Conservation (phyloP, 2,888 invertebrate species). For the Flabesymbios commensalis region DNA sequence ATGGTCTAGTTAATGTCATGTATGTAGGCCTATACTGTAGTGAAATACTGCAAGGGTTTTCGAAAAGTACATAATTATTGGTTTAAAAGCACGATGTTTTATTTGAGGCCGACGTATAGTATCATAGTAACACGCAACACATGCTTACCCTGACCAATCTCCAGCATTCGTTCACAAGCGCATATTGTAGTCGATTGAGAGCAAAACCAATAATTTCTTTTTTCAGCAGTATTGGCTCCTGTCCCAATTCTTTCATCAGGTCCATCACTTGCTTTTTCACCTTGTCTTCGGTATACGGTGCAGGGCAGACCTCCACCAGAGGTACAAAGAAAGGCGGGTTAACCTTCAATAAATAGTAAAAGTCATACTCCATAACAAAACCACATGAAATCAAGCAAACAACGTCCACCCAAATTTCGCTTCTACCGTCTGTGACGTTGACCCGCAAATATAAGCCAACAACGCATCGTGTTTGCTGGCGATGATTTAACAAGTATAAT, state of each 20-base stretch:
- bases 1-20: too few species aligned
- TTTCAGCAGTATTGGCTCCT: slow-evolving; percentile 81
- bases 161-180: slow-evolving; percentile 90
- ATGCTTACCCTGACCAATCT: slow-evolving; percentile 70
- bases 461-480: too few species aligned
- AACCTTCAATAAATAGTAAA: slow-evolving; percentile 64
- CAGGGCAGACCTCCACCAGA: slow-evolving; percentile 88
- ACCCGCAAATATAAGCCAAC: too few species aligned
- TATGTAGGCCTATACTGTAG: too few species aligned
- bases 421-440: too few species aligned
- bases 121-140: neutral
- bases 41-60: too few species aligned
- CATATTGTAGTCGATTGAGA: slow-evolving; percentile 92
- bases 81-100: too few species aligned
- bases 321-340: slow-evolving; percentile 97
- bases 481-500: neutral
- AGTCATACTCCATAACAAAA: neutral
- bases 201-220: slow-evolving; percentile 90
- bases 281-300: slow-evolving; percentile 84
- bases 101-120: too few species aligned
- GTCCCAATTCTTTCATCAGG: slow-evolving; percentile 85
- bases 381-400: neutral
- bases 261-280: slow-evolving; percentile 75
- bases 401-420: neutral
- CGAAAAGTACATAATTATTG: too few species aligned